Evolutionary conservation across 2,113 vertebrate genomes (phyloP).

Genomic region (Eurypyga helias): DNA sequence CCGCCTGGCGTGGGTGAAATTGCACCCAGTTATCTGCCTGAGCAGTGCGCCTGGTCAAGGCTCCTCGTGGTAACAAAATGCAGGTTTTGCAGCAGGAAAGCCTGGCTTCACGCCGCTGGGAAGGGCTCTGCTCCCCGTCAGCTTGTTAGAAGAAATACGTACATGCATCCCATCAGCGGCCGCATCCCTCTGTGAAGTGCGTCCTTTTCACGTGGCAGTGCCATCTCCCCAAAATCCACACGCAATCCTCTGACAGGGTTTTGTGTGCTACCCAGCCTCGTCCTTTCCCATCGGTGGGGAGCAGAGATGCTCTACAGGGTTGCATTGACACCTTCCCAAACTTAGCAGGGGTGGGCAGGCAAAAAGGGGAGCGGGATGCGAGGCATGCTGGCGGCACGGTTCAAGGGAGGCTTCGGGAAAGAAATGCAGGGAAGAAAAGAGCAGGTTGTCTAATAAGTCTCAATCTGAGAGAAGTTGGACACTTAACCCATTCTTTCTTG

Average conservation of each 20-base stretch:
- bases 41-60: not conserved
- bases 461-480: not conserved
- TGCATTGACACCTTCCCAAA: not conserved
- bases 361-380: fast-evolving
- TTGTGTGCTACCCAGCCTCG: not conserved
- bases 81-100: not conserved
- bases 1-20: not conserved
- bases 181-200: not conserved
- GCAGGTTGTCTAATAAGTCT: not conserved
- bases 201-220: not conserved
- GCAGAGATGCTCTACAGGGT: not conserved
- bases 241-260: not conserved
- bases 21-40: not conserved
- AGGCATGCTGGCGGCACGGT: not conserved
- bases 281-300: not conserved
- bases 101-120: not conserved
- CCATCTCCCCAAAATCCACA: not conserved
- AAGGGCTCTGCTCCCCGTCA: not conserved
- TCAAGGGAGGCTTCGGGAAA: not conserved
- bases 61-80: not conserved
- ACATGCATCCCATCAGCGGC: fast-evolving
- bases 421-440: not conserved
- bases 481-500: not conserved
- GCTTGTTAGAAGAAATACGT: not conserved
- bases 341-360: not conserved